phyloP scores from a whole-genome alignment of 2,888 invertebrate genomes.

The Nemoura dubitans region DNA sequence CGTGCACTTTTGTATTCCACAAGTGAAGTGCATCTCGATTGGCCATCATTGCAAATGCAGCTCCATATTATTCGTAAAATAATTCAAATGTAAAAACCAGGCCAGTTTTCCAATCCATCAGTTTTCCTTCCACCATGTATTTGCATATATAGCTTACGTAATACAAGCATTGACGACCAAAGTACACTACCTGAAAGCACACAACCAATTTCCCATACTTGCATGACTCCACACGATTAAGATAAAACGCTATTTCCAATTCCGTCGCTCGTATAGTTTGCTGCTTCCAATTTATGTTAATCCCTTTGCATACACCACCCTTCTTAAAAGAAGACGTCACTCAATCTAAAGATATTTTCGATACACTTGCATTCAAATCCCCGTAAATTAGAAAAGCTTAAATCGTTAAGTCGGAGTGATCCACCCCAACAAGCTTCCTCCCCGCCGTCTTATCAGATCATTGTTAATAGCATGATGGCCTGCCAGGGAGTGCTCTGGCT shows the following conservation, averaged over 20 bases:
- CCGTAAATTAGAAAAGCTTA: slow-evolving; percentile 7
- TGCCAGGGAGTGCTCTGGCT: background rate
- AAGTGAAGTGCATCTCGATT: background rate
- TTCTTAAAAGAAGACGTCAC: slow-evolving; percentile 12
- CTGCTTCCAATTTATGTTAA: background rate
- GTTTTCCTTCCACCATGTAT: background rate
- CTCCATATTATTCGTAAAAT: background rate
- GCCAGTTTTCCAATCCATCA: background rate
- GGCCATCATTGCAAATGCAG: background rate
- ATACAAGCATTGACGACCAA: background rate
- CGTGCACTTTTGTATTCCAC: background rate
- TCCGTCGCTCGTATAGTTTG: background rate
- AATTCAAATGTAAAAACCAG: background rate
- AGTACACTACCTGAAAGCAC: background rate
- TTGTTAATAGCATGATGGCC: background rate
- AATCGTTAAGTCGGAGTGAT: background rate
- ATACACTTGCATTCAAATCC: background rate
- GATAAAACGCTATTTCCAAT: background rate
- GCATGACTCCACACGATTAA: background rate
- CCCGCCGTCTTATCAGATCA: slow-evolving; percentile 24
- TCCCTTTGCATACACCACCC: background rate
- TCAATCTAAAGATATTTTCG: background rate
- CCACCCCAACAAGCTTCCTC: slow-evolving; percentile 22
- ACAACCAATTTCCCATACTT: background rate
- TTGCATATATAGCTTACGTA: background rate